Base-by-base conservation (phyloP, 2,797 vertebrate genomes). In the Menidia menidia region DNA sequence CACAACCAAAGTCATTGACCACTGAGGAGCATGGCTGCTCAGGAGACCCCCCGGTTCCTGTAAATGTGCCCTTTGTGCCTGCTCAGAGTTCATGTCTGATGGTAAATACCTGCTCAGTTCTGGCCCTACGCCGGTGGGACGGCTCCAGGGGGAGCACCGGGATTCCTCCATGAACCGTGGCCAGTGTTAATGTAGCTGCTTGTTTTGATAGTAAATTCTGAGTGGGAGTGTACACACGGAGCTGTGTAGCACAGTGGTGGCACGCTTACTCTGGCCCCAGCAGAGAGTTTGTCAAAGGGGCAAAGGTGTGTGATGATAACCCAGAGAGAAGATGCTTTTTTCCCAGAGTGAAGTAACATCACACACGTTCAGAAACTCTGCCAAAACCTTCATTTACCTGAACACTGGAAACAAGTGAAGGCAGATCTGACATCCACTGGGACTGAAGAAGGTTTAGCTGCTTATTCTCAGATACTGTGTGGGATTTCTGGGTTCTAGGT, bases 401-500 rank as follows among this genome's bases (percentile, higher is more conserved):
- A 39, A 5, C 35, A 6, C 35, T 39, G 35, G 10, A 39, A 39
- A 39, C 35, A 39, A 39, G 35, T 39, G 35, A 39, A 35, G 10
- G 35, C 10, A 39, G 2, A 39, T 4, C 10, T 39, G 35, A 39
- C 10, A 9, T 39, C 35, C 35, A 39, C 35, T 39, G 35, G 4
- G 35, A 39, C 35, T 6, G 35, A 39, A 9, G 10, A 9, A 39
- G 35, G 4, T 39, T 39, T 9, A 39, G 1, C 35, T 39, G 4
- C 35, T 6, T 6, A 39, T 39, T 39, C 35, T 1, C 35, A n/a
- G n/a, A n/a, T n/a, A 19, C 51, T 42, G 5, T 53, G 32, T 66
- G 25, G 7, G 1, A 12, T 69, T 71, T 35, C 62, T 87, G 56
- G 73, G 52, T 83, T 90, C 39, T 81, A 99, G 98, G 98, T 64